Percentiles rank a stretch among this genome's conserved stretches.
phyloP scores from a whole-genome alignment of 2,888 invertebrate genomes.

The Rhingia rostrata region DNA sequence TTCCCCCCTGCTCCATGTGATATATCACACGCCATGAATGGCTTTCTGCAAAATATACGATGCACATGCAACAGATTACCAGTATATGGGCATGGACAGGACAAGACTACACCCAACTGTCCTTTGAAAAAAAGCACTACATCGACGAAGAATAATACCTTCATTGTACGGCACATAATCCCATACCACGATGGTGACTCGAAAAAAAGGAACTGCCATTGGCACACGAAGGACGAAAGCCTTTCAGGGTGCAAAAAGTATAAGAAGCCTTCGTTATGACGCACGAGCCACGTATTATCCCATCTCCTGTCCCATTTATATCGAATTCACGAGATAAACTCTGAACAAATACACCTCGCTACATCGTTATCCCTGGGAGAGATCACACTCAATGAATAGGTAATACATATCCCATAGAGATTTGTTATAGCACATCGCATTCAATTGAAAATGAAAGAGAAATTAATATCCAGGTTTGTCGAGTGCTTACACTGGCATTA shows the following conservation, averaged over 20 bases:
- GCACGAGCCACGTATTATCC: background rate
- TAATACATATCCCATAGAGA: conserved; percentile 9
- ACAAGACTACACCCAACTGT: background rate
- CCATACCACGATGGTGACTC: background rate
- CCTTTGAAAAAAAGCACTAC: background rate
- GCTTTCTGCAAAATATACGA: background rate
- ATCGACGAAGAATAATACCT: background rate
- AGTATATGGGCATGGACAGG: background rate
- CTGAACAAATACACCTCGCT: background rate
- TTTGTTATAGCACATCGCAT: background rate
- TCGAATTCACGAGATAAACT: conserved; percentile 7
- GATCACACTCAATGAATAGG: conserved; percentile 26
- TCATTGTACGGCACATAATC: background rate
- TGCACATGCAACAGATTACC: background rate
- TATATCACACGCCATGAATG: background rate
- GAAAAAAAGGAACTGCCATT: background rate
- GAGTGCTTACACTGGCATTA: conserved; percentile 29
- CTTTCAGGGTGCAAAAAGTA: background rate
- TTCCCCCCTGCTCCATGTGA: no score
- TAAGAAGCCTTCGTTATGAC: conserved; percentile 4
- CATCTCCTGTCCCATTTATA: conserved; percentile 13
- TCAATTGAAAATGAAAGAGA: conserved; percentile 15
- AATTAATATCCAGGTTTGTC: conserved; percentile 38
- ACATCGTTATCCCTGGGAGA: conserved; percentile 7
- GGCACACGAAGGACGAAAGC: background rate